Base-by-base conservation (phyloP, 2,888 invertebrate species). In the Homarus gammarus region DNA sequence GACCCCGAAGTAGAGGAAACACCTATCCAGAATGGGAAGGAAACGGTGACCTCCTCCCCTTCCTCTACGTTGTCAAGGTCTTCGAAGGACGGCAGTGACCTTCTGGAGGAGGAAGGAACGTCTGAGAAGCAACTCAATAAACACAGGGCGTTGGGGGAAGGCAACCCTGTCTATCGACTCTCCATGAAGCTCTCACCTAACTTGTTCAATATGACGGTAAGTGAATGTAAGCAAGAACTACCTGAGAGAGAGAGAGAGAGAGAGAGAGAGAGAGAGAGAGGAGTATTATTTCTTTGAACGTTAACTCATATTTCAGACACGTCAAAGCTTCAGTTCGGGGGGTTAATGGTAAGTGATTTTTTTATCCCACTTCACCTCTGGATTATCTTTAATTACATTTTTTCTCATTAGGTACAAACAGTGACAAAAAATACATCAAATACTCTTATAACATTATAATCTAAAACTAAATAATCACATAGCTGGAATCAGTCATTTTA, bases 121-220 rank as follows among this genome's bases (percentile, higher is more conserved):
- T 38, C 12, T n/a, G 78, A 87, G 49, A 79, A 51, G 70, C 31
- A 33, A 33, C 15, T 22, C 18, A 49, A 33, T 31, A 31, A 36
- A 36, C 88, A 83, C 33, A 38, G 83, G 83, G 31, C 82, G 3
- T 77, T 88, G 0, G 88, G 88, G n/a, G 88, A 88, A 5, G 82
- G 68, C 10, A 88, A 88, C 49, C 88, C 88, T 38, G 88, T 88
- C 77, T 88, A 88, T 70, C 88, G 88, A 27, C 77, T 88, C 49
- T 88, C 88, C 73, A 44, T 88, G 77, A 88, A 88, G 51, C 82
- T 88, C 38, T 88, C 88, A 10, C 82, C 88, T 1, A 88, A 88
- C 82, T 38, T 88, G 40, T 83, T 88, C 38, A 88, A 88, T 27
- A 68, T 75, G 49, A 82, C 51, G 88, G 88, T 88, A 88, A 77